Evolutionary conservation across 2,888 invertebrate genomes (phyloP).

Genomic region (Petrolisthes cinctipes): DNA sequence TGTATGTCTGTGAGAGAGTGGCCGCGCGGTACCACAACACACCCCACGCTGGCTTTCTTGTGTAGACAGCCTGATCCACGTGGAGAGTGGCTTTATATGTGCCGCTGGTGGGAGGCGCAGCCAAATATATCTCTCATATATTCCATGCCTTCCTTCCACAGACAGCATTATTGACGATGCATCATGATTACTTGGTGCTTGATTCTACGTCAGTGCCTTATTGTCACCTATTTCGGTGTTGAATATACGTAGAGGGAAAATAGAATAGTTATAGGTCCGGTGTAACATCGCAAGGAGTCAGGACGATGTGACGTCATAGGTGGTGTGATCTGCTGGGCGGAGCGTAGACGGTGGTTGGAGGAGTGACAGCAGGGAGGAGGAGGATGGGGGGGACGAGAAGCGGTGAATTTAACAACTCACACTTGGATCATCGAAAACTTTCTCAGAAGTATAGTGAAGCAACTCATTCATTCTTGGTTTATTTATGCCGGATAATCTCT

Average conservation of each 20-base stretch:
- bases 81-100: constrained; percentile 14
- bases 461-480: no score
- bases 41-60: neutral
- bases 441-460: no score
- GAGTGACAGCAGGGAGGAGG: neutral
- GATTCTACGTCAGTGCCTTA: neutral
- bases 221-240: neutral
- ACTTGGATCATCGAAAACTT: no score
- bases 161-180: neutral
- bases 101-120: neutral
- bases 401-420: no score
- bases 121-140: neutral
- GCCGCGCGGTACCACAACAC: constrained; percentile 14
- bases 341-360: constrained; percentile 13
- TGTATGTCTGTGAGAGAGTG: neutral
- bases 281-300: neutral
- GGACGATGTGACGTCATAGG: constrained; percentile 50
- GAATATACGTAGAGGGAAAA: neutral
- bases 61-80: constrained; percentile 18
- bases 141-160: neutral
- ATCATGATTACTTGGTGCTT: neutral
- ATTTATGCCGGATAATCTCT: no score
- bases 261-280: neutral
- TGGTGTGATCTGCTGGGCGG: constrained; percentile 47
- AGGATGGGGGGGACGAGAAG: neutral